Percentiles rank a stretch among this genome's conserved stretches.
phyloP scores from a whole-genome alignment of 2,113 vertebrate genomes.

The Phalacrocorax brasilianus region DNA sequence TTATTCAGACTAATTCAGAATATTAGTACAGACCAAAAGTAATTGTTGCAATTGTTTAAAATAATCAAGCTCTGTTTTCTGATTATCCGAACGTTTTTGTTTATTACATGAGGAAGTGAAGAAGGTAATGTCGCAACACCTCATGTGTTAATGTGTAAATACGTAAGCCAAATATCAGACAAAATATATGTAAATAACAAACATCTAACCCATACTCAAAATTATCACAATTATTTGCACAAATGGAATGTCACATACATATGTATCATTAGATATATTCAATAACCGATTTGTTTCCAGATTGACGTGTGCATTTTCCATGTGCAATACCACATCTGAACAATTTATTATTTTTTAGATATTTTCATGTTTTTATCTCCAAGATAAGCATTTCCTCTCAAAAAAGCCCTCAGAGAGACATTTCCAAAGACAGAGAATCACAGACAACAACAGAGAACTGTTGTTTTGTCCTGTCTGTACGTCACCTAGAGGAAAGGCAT shows the following conservation, averaged over 20 bases:
- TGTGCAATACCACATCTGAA: not conserved
- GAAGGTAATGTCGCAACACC: not conserved
- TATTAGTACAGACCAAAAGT: conserved; percentile 8
- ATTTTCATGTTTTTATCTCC: not conserved
- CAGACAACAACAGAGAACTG: not conserved
- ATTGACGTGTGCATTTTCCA: not conserved
- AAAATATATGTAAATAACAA: not conserved
- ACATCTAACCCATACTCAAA: conserved; percentile 7
- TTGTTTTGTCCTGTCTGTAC: not conserved
- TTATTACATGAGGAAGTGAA: not conserved
- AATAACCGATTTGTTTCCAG: not conserved
- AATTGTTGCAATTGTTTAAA: conserved; percentile 46
- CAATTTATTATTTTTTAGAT: not conserved
- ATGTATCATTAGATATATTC: not conserved
- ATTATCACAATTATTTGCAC: not conserved
- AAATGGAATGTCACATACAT: not conserved
- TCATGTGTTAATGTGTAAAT: not conserved
- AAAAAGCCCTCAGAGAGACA: not conserved
- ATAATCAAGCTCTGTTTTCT: not conserved
- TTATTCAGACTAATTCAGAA: conserved; percentile 25
- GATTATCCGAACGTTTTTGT: not conserved
- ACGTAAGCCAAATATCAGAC: not conserved
- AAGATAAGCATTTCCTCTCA: not conserved
- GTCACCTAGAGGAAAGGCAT: not conserved
- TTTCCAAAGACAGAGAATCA: not conserved